Evolutionary conservation across 2,888 invertebrate genomes (phyloP).

Genomic region (Caenorhabditis uteleia): DNA sequence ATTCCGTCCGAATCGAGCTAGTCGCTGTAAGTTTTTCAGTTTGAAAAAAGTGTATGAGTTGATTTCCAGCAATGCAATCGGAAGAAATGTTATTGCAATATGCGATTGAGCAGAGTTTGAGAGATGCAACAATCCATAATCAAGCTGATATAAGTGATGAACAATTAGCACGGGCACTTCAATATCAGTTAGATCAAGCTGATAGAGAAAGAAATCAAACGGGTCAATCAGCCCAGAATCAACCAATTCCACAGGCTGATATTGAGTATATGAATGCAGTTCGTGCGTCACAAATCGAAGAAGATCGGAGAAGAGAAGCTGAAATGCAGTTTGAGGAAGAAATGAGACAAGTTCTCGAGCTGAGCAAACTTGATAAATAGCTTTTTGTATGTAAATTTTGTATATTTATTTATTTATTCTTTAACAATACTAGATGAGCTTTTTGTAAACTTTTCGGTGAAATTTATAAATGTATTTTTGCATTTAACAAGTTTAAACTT

Average conservation of each 20-base stretch:
- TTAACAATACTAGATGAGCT: no score
- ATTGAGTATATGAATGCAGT: conserved; percentile 29
- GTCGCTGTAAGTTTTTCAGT: conserved; percentile 19
- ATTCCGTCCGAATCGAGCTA: conserved; percentile 1
- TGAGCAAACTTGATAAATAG: conserved; percentile 47
- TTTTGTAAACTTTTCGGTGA: no score
- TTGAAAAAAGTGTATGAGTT: not conserved
- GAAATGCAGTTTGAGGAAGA: conserved; percentile 47
- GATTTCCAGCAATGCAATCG: conserved; percentile 32
- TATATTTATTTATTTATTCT: not conserved
- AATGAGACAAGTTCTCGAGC: conserved; percentile 46
- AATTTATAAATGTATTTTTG: no score
- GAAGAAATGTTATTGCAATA: conserved; percentile 57
- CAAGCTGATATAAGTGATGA: not conserved
- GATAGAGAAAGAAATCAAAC: no score
- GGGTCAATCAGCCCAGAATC: not conserved
- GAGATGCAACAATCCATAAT: conserved; percentile 1
- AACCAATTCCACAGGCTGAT: conserved; percentile 2
- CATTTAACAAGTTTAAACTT: no score
- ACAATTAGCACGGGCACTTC: not conserved
- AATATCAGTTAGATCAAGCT: not conserved
- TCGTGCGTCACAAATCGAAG: conserved; percentile 41
- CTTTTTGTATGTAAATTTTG: not conserved
- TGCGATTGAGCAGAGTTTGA: conserved; percentile 53
- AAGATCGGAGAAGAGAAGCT: conserved; percentile 20